A percentile compares a stretch with the other conserved stretches of the same genome.
phyloP scores from a whole-genome alignment of 1,140 invertebrate species.

The Ridgeia piscesae region DNA sequence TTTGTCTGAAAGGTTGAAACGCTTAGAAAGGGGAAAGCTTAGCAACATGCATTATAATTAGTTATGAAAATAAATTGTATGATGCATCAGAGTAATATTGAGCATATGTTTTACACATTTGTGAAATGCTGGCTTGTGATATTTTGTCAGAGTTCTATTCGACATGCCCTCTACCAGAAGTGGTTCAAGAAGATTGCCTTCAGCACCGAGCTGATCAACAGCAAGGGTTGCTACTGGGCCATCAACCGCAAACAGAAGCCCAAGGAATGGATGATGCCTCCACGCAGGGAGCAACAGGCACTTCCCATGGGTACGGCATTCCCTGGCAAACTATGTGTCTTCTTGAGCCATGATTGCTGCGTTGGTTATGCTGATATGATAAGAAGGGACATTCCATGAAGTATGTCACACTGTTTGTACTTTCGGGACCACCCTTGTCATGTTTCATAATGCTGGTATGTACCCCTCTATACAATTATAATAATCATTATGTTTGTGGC shows the following conservation, averaged over 20 bases:
- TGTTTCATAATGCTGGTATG: too few species aligned
- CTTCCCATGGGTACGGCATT: background rate
- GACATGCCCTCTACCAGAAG: constrained; percentile 51
- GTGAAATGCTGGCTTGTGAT: constrained; percentile 1
- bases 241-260: constrained; percentile 38
- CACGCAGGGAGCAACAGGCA: background rate
- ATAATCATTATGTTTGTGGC: too few species aligned
- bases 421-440: too few species aligned
- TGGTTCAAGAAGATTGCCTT: constrained; percentile 48
- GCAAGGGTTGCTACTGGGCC: constrained; percentile 47
- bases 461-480: too few species aligned
- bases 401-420: too few species aligned
- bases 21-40: too few species aligned
- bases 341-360: background rate
- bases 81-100: background rate
- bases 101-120: background rate
- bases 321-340: background rate
- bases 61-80: too few species aligned
- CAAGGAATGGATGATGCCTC: constrained; percentile 38
- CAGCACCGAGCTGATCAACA: constrained; percentile 35
- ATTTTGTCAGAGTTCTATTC: constrained; percentile 44
- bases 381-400: too few species aligned
- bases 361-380: background rate
- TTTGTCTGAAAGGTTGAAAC: too few species aligned
- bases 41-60: too few species aligned